Conservation (phyloP, 2,888 invertebrate genomes). For the Dascillus cervinus region DNA sequence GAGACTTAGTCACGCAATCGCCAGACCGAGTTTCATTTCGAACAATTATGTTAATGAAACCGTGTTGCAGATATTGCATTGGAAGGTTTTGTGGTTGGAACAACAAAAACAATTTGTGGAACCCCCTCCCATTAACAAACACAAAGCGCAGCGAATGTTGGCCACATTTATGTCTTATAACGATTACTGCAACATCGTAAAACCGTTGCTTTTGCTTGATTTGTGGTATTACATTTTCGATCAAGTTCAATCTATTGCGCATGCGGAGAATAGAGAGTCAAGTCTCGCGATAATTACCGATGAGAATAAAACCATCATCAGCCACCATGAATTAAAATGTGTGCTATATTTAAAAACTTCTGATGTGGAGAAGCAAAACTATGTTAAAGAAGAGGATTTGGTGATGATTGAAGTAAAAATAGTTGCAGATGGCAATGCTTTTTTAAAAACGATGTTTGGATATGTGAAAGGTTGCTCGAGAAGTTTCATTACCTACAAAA, state of each 20-base stretch:
- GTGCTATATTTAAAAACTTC: neutral
- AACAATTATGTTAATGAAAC: constrained; percentile 40
- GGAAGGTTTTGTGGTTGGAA: constrained; percentile 61
- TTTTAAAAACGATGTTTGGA: too few species aligned
- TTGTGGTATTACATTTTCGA: constrained; percentile 48
- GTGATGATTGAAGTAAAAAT: too few species aligned
- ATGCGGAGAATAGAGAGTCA: constrained; percentile 2
- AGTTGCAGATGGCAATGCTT: too few species aligned
- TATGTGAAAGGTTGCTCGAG: too few species aligned
- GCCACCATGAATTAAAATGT: neutral
- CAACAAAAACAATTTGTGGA: constrained; percentile 46
- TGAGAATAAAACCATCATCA: neutral
- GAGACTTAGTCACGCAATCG: neutral
- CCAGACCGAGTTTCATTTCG: neutral
- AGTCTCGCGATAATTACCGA: neutral
- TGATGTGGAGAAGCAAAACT: too few species aligned
- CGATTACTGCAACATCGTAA: constrained; percentile 52
- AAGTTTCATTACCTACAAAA: too few species aligned
- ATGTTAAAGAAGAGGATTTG: constrained; percentile 22
- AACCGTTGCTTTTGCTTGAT: constrained; percentile 54
- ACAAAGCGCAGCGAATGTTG: constrained; percentile 47
- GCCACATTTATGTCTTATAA: constrained; percentile 48
- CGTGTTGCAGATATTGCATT: constrained; percentile 50
- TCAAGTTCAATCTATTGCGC: constrained; percentile 5
- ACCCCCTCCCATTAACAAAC: constrained; percentile 49